A percentile compares a stretch with the other conserved stretches of the same genome.
phyloP scores from a whole-genome alignment of 2,797 vertebrate species.

The Vultur gryphus region DNA sequence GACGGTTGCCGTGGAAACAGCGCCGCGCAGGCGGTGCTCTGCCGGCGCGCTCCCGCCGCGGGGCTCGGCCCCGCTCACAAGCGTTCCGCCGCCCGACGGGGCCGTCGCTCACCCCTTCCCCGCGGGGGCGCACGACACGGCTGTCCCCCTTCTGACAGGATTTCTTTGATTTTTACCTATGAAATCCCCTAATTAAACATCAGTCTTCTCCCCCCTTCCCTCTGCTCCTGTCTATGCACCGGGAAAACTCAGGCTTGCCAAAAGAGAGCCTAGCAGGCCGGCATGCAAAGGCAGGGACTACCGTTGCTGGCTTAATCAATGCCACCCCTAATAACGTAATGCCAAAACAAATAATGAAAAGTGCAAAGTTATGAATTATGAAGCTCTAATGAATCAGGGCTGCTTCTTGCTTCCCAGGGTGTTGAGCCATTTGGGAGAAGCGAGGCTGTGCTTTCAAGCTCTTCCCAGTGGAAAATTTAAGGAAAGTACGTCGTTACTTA shows the following conservation, averaged over 20 bases:
- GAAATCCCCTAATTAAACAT: not conserved
- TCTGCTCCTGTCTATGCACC: accelerated
- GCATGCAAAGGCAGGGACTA: not conserved
- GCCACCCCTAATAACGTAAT: accelerated
- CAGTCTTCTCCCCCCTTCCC: accelerated
- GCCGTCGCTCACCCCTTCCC: not conserved
- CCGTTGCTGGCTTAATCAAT: not conserved
- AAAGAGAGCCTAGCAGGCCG: not conserved
- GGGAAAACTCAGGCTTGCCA: not conserved
- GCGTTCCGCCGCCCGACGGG: not conserved
- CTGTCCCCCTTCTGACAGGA: accelerated
- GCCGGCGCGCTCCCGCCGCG: not conserved
- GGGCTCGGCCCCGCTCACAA: accelerated
- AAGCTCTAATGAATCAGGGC: not conserved
- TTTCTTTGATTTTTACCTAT: accelerated
- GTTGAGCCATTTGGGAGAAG: not conserved
- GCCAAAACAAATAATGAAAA: not conserved
- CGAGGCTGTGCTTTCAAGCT: not conserved
- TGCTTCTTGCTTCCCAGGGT: not conserved
- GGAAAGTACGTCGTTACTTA: not conserved
- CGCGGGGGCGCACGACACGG: accelerated
- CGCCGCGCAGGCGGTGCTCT: not conserved
- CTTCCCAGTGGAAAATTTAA: not conserved
- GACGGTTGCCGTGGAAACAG: slow-evolving; percentile 54
- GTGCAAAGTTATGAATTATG: not conserved